These are phyloP conservation scores for Pteruthius melanotis DNA, from an alignment of 2,113 vertebrate species.

Conservation along the genomic window DNA sequence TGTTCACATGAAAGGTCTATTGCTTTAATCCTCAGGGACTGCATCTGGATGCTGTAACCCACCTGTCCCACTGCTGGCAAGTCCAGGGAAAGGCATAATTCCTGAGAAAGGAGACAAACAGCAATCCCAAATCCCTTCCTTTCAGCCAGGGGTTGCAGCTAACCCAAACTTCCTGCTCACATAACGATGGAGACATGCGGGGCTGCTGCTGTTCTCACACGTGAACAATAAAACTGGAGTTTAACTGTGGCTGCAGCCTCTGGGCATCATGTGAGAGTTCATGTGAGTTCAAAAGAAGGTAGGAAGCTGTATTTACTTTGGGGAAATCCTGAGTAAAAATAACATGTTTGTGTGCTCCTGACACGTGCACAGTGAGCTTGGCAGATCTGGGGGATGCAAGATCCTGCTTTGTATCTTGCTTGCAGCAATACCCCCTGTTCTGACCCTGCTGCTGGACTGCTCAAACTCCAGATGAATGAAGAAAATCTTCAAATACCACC, in stretches of 20 bases:
- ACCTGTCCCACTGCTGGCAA: not conserved
- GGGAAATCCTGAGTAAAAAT: slow-evolving; percentile 14
- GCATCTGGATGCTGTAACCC: not conserved
- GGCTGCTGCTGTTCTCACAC: not conserved
- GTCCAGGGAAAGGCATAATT: not conserved
- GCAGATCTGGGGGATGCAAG: not conserved
- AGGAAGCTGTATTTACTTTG: not conserved
- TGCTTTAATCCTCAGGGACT: not conserved
- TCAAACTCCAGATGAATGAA: not conserved
- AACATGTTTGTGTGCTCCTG: not conserved
- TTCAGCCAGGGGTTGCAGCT: not conserved
- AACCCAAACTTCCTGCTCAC: not conserved
- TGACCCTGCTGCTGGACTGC: not conserved
- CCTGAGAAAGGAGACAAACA: not conserved
- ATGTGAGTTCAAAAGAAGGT: not conserved
- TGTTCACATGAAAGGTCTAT: not conserved
- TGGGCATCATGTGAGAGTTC: not conserved
- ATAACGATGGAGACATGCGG: accelerated
- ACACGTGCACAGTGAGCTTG: not conserved
- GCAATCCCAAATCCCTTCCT: not conserved
- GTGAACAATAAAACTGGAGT: not conserved
- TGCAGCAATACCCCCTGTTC: not conserved
- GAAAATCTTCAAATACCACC: not conserved
- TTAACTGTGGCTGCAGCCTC: not conserved
- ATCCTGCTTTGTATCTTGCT: not conserved